Evolutionary conservation across 64 coral and sea anemone genomes (phyloP).

Genomic region (Montipora efflorescens): DNA sequence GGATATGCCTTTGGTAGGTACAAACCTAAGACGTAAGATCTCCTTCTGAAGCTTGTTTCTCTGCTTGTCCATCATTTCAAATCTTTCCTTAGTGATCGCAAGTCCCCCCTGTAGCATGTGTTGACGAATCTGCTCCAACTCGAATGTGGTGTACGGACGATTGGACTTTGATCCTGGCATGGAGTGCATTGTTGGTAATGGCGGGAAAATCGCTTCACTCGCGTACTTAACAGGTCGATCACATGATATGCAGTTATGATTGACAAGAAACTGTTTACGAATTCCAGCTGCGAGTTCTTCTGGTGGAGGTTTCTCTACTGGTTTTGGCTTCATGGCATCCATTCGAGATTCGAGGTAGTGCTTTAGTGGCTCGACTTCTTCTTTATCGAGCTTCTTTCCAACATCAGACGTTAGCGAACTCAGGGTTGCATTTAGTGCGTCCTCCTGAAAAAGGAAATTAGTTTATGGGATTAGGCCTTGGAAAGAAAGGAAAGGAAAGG

Average conservation of each 20-base stretch:
- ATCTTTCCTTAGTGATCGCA: constrained; percentile 79
- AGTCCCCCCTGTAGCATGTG: constrained; percentile 87
- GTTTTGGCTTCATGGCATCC: constrained; percentile 73
- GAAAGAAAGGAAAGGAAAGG: no score
- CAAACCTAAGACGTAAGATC: constrained; percentile 81
- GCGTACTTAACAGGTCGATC: constrained; percentile 79
- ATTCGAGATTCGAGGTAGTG: constrained; percentile 81
- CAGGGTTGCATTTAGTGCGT: constrained; percentile 60
- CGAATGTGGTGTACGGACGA: constrained; percentile 91
- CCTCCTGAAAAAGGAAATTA: constrained; percentile 50
- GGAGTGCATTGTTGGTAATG: constrained; percentile 68
- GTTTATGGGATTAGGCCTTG: background rate
- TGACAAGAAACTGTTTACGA: constrained; percentile 65
- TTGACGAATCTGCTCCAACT: constrained; percentile 93
- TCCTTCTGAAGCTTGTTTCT: constrained; percentile 83
- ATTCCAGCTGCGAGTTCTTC: constrained; percentile 84
- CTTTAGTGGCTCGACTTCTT: constrained; percentile 86
- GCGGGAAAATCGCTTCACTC: constrained; percentile 73
- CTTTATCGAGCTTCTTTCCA: constrained; percentile 77
- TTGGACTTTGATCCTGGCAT: constrained; percentile 84
- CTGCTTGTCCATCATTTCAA: constrained; percentile 81
- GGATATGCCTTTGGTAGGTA: background rate
- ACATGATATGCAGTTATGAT: constrained; percentile 90
- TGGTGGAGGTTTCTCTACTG: constrained; percentile 54
- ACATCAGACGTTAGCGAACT: constrained; percentile 65